Conservation (phyloP, 2,888 invertebrate species). For the Leucoptera coffeella region DNA sequence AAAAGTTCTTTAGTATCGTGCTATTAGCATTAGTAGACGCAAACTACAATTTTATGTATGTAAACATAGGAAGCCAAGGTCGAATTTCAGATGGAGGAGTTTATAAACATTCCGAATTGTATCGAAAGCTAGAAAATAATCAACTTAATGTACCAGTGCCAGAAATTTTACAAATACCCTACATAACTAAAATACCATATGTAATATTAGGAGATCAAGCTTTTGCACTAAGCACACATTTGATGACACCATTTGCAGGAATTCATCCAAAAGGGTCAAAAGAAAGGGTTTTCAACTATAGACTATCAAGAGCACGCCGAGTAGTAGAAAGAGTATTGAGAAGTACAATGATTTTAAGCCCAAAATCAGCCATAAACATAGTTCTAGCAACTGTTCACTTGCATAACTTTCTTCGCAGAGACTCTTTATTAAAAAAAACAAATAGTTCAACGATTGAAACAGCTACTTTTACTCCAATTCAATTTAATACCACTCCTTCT, state of each 20-base stretch:
- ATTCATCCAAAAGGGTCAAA: constrained; percentile 5
- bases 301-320: no score
- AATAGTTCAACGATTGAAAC: no score
- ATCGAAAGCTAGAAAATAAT: neutral
- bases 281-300: constrained; percentile 3
- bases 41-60: constrained; percentile 16
- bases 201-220: neutral
- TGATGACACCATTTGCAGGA: constrained; percentile 7
- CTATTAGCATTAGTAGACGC: constrained; percentile 16
- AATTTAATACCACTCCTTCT: no score
- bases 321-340: no score
- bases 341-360: no score
- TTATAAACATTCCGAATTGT: constrained; percentile 4
- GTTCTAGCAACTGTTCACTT: no score
- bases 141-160: neutral
- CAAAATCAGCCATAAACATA: no score
- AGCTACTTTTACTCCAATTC: no score
- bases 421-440: no score
- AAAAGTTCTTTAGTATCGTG: constrained; percentile 15
- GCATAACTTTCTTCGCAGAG: no score
- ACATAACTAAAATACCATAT: constrained; percentile 1
- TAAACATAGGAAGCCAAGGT: constrained; percentile 10
- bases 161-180: neutral
- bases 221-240: neutral
- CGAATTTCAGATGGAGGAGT: constrained; percentile 10